A percentile compares a stretch with the other conserved stretches of the same genome.
Evolutionary conservation across 2,113 vertebrate genomes (phyloP).

Genomic region (Elanoides forficatus): DNA sequence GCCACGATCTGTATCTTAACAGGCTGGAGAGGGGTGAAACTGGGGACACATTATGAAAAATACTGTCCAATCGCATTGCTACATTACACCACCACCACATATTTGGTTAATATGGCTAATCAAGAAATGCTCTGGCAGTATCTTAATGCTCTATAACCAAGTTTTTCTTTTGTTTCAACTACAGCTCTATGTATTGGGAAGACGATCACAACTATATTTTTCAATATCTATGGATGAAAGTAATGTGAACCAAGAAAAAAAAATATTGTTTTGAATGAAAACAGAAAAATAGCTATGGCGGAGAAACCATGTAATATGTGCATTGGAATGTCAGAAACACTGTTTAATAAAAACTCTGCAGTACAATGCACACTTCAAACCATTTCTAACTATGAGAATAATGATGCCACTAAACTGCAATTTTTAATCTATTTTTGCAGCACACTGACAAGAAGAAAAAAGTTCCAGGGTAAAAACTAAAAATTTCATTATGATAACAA

Average conservation of each 20-base stretch:
- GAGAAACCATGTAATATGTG: background rate
- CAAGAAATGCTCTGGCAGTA: slow-evolving; percentile 22
- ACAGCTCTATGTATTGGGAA: background rate
- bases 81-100: background rate
- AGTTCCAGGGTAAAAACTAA: slow-evolving; percentile 58
- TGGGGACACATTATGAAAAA: background rate
- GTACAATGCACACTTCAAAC: slow-evolving; percentile 14
- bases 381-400: background rate
- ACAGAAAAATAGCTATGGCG: slow-evolving; percentile 10
- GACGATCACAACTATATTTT: background rate
- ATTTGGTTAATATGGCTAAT: background rate
- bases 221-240: background rate
- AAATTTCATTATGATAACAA: slow-evolving; percentile 65
- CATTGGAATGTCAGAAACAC: slow-evolving; percentile 25
- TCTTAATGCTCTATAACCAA: background rate
- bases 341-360: slow-evolving; percentile 23
- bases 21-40: background rate
- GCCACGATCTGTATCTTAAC: background rate
- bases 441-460: slow-evolving; percentile 32
- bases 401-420: background rate
- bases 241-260: background rate
- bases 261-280: slow-evolving; percentile 27
- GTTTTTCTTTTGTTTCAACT: background rate
- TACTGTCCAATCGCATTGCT: background rate
- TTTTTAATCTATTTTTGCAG: slow-evolving; percentile 61